Conservation (phyloP, 2,797 vertebrate genomes). For the Bryconaethiops microstoma region DNA sequence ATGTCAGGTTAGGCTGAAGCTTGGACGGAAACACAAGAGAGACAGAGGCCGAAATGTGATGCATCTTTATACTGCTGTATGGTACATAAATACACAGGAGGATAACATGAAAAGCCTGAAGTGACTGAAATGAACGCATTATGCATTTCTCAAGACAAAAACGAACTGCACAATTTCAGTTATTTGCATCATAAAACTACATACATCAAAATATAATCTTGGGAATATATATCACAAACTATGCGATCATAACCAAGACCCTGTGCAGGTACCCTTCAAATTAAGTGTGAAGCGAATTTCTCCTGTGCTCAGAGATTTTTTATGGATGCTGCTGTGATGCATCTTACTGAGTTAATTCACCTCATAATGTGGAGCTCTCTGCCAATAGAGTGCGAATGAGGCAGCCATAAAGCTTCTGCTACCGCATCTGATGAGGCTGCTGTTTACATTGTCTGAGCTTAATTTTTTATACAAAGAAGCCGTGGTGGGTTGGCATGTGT, state of each 20-base stretch:
- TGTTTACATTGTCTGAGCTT: constrained; percentile 4
- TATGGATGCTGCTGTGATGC: neutral
- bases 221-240: neutral
- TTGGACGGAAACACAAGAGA: constrained; percentile 48
- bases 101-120: constrained; percentile 42
- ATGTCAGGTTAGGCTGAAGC: constrained; percentile 62
- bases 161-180: neutral
- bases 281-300: neutral
- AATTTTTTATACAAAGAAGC: neutral
- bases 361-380: constrained; percentile 15
- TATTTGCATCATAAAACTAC: neutral
- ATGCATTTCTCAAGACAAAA: constrained; percentile 19
- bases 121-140: constrained; percentile 36
- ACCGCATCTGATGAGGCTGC: neutral
- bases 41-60: constrained; percentile 25
- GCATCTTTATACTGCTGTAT: constrained; percentile 12
- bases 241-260: too few relatives aligned
- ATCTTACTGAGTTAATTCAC: constrained; percentile 6
- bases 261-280: neutral
- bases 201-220: neutral
- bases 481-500: constrained; percentile 10
- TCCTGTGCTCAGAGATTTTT: neutral
- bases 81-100: constrained; percentile 24
- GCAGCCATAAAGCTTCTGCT: constrained; percentile 9
- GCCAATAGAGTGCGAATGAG: constrained; percentile 14